Conservation (phyloP, 1,140 invertebrate species). For the Trypoxylus dichotomus region DNA sequence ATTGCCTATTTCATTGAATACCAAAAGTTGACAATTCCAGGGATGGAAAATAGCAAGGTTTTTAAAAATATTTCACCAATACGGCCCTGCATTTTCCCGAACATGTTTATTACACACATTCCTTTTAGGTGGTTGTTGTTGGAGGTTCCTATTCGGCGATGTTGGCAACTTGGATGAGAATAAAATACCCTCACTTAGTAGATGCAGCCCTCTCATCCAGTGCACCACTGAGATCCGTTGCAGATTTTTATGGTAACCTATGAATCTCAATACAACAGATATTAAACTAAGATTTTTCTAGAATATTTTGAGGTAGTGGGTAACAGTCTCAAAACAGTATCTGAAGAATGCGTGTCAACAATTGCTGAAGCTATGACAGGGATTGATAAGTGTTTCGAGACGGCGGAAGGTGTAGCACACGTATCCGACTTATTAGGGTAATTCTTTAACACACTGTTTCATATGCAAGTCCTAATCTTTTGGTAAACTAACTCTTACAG, state of each 20-base stretch:
- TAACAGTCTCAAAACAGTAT: not conserved
- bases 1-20: slow-evolving; percentile 31
- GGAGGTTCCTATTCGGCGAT: slow-evolving; percentile 82
- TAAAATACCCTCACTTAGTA: slow-evolving; percentile 77
- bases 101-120: not conserved
- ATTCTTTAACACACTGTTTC: not conserved
- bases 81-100: too few species aligned
- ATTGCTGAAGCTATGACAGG: not conserved
- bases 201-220: slow-evolving; percentile 74
- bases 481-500: not conserved
- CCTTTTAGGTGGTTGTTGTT: slow-evolving; percentile 62
- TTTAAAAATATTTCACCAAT: too few species aligned
- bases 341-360: not conserved
- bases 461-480: not conserved
- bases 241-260: slow-evolving; percentile 64
- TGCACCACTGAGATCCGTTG: slow-evolving; percentile 70
- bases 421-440: not conserved
- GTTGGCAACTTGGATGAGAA: slow-evolving; percentile 76
- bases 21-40: slow-evolving; percentile 16
- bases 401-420: not conserved
- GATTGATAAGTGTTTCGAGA: not conserved
- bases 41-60: slow-evolving; percentile 33
- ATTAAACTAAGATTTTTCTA: not conserved
- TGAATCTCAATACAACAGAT: not conserved
- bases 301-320: slow-evolving; percentile 25